A percentile compares a stretch with the other conserved stretches of the same genome.
Evolutionary conservation across 1,140 invertebrate genomes (phyloP).

Genomic region (Drusus annulatus): DNA sequence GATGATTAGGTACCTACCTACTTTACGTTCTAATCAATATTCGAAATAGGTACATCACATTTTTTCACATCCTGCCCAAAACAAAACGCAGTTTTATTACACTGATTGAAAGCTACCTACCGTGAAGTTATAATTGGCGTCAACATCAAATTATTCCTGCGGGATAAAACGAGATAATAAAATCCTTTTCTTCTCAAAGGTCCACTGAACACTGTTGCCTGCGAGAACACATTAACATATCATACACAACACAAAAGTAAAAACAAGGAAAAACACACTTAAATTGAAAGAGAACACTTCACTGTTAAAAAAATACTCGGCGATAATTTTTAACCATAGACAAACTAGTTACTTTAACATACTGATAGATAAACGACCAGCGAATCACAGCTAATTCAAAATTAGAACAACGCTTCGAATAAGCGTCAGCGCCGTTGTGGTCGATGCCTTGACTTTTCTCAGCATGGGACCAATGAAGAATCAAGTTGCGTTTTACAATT

Average conservation of each 20-base stretch:
- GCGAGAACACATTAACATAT: neutral
- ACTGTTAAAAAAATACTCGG: neutral
- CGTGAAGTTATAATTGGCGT: conserved; percentile 13
- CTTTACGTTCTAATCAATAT: too few species aligned
- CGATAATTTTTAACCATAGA: too few species aligned
- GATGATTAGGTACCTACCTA: too few species aligned
- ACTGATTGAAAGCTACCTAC: neutral
- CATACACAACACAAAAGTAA: neutral
- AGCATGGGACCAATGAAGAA: conserved; percentile 15
- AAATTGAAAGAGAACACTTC: neutral
- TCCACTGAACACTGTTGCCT: conserved; percentile 4
- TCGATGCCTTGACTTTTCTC: conserved; percentile 6
- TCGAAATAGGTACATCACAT: neutral
- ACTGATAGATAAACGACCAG: neutral
- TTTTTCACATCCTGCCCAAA: neutral
- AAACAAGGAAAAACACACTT: neutral
- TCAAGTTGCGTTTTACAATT: conserved; percentile 22
- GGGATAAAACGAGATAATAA: conserved; percentile 22
- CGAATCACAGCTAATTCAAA: conserved; percentile 12
- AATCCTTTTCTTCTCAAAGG: neutral
- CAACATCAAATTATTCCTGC: conserved; percentile 9
- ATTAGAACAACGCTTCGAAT: neutral
- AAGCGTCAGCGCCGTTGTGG: conserved; percentile 26
- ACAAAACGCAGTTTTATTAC: neutral
- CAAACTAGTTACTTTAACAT: too few species aligned